phyloP scores from a whole-genome alignment of 2,888 invertebrate genomes.

The Zelleria hepariella region DNA sequence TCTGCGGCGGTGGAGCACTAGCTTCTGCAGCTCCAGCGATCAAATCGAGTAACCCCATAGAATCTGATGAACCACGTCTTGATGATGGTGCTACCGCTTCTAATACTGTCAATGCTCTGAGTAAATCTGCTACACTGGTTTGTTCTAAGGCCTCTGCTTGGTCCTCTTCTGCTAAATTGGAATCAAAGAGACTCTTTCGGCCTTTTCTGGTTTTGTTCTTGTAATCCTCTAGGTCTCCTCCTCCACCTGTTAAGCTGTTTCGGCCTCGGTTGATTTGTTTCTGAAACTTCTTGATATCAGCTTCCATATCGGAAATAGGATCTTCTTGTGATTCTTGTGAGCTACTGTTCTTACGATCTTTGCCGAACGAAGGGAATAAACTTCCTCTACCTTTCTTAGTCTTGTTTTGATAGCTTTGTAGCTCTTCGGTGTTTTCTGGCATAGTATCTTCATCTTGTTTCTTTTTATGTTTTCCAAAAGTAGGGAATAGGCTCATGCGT shows the following conservation, averaged over 20 bases:
- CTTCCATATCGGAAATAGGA: constrained; percentile 24
- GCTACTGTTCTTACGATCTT: constrained; percentile 47
- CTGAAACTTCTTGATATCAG: constrained; percentile 54
- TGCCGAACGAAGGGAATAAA: constrained; percentile 57
- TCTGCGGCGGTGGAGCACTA: constrained; percentile 18
- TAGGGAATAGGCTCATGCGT: constrained; percentile 9
- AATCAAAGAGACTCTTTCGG: constrained; percentile 58
- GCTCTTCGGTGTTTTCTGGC: constrained; percentile 60
- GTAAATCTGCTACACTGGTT: constrained; percentile 86
- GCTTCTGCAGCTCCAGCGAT: constrained; percentile 26
- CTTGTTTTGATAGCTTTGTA: constrained; percentile 56
- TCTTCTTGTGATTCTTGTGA: constrained; percentile 24
- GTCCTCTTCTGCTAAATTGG: constrained; percentile 52
- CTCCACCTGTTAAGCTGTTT: constrained; percentile 38
- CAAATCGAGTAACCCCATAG: constrained; percentile 38
- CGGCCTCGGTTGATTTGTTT: constrained; percentile 42
- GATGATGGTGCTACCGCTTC: constrained; percentile 43
- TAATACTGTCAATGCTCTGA: constrained; percentile 82
- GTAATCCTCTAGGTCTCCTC: constrained; percentile 49
- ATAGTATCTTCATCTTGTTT: constrained; percentile 48
- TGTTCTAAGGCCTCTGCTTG: constrained; percentile 80
- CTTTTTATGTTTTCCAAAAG: constrained; percentile 20
- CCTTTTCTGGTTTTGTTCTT: constrained; percentile 53
- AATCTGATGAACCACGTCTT: constrained; percentile 19
- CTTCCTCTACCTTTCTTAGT: constrained; percentile 49